These are phyloP conservation scores for Podarcis siculus DNA, from an alignment of 2,797 vertebrate species.

Conservation along the genomic window DNA sequence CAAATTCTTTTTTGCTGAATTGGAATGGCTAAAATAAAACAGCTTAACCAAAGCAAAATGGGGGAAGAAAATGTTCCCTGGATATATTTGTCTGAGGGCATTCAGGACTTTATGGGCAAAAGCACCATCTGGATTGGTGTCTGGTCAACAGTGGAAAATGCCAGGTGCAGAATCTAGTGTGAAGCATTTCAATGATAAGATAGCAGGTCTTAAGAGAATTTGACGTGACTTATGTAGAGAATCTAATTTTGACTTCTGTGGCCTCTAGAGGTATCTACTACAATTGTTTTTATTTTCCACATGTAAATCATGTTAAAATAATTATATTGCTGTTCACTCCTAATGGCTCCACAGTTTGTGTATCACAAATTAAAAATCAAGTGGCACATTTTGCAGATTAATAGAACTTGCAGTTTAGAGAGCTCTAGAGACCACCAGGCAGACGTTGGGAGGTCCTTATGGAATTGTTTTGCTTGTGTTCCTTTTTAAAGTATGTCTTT, in stretches of 20 bases:
- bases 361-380: not conserved
- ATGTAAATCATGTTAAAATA: not conserved
- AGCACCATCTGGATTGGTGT: not conserved
- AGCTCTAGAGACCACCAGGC: not conserved
- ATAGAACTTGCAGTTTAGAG: not conserved
- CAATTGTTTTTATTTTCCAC: not conserved
- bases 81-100: not conserved
- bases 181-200: not conserved
- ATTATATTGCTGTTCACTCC: not conserved
- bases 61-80: not conserved
- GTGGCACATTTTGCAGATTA: conserved; percentile 29
- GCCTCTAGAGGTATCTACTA: not conserved
- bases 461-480: not conserved
- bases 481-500: not conserved
- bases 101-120: not conserved
- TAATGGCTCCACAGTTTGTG: not conserved
- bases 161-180: not conserved
- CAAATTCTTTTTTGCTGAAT: not conserved
- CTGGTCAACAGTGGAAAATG: not conserved
- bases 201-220: not conserved
- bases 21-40: not conserved
- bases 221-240: not conserved
- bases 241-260: not conserved
- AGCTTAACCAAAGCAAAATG: not conserved
- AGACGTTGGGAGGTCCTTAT: not conserved